Percentiles rank a stretch among this genome's conserved stretches.
phyloP scores from a whole-genome alignment of 2,797 vertebrate species.

The Aythya fuligula region DNA sequence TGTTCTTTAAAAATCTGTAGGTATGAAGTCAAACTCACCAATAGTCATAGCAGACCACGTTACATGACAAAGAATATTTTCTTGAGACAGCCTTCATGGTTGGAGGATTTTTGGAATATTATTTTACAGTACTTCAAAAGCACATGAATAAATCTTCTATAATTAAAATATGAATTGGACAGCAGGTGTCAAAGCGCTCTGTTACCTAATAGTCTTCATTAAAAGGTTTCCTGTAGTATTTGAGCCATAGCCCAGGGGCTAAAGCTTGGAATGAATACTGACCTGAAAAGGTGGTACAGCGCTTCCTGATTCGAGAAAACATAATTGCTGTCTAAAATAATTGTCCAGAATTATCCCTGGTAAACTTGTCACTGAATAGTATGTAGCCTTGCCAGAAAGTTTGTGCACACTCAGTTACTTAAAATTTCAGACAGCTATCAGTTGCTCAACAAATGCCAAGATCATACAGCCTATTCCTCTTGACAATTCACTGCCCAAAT shows the following conservation, averaged over 20 bases:
- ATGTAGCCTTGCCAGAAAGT: background rate
- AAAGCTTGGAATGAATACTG: background rate
- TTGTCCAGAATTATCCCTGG: background rate
- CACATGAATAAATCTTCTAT: background rate
- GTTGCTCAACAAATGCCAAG: background rate
- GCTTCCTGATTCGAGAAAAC: background rate
- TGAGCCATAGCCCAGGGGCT: background rate
- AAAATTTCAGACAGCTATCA: background rate
- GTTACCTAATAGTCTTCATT: background rate
- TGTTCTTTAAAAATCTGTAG: background rate
- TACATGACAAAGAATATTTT: background rate
- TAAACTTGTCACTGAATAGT: background rate
- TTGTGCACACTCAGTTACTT: background rate
- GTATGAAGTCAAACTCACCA: background rate
- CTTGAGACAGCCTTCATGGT: background rate
- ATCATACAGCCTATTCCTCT: background rate
- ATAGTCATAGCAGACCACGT: background rate
- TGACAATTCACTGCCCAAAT: background rate
- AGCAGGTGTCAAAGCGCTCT: background rate
- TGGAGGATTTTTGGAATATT: background rate
- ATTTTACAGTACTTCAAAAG: background rate
- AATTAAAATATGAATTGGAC: background rate
- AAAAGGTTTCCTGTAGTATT: background rate
- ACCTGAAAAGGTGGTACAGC: background rate
- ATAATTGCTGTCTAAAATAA: background rate